These are phyloP conservation scores for Psophia crepitans DNA, from an alignment of 2,113 vertebrate species.

Conservation along the genomic window DNA sequence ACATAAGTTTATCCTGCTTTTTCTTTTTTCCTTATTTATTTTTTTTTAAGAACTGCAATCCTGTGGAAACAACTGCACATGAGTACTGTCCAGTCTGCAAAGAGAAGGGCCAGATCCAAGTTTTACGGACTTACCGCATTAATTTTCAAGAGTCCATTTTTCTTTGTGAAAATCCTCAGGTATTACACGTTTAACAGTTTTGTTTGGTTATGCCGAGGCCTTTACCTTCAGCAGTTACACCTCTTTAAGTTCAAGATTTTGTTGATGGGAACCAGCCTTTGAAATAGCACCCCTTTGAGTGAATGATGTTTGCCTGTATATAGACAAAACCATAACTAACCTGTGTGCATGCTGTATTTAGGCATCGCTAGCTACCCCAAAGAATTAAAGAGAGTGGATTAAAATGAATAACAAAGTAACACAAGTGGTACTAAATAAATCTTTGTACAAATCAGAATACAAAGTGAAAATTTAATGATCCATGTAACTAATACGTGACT, in stretches of 20 bases:
- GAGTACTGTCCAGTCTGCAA: conserved; percentile 85
- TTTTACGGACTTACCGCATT: conserved; percentile 82
- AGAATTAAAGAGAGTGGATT: not conserved
- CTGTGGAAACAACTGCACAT: conserved; percentile 11
- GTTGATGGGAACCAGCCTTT: not conserved
- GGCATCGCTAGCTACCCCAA: not conserved
- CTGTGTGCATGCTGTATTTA: not conserved
- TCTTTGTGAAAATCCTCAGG: conserved; percentile 90
- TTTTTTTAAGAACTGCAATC: conserved; percentile 71
- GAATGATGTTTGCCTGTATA: not conserved
- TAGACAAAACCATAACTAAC: not conserved
- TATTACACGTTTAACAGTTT: conserved; percentile 39
- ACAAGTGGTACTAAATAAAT: not conserved
- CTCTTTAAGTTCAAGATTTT: not conserved
- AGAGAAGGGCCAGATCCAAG: conserved; percentile 78
- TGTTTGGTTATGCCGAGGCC: not conserved
- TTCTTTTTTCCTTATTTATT: conserved; percentile 18
- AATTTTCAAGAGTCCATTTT: conserved; percentile 87
- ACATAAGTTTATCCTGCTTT: not conserved
- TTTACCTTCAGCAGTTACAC: not conserved
- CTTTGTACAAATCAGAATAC: not conserved
- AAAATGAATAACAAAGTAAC: not conserved
- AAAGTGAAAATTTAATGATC: not conserved
- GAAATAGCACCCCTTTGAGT: not conserved
- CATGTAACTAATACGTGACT: not conserved